Base-by-base conservation (phyloP, 2,888 invertebrate genomes). In the Ormyrus thymus region DNA sequence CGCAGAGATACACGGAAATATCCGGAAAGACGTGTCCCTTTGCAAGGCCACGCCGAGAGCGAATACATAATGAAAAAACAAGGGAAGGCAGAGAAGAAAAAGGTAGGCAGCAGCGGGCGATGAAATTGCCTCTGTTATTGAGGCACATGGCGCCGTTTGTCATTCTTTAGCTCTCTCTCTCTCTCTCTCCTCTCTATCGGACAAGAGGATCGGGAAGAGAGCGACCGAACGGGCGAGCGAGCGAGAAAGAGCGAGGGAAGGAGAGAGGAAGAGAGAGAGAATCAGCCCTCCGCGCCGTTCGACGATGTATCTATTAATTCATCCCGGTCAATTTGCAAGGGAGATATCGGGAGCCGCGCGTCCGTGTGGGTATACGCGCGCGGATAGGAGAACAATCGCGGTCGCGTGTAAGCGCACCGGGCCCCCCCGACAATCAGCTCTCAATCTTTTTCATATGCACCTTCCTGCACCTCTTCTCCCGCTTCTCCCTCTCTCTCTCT, bases 271-370 rank as follows among this genome's bases (percentile, higher is more conserved):
- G 58, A 43, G 3, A 58, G 75, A 58, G 68, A 11, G 29, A 68
- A 78, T n/a, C n/a, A 55, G 58, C 72, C 76, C 65, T 75, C 76
- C 29, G 29, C 29, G 61, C 71, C 69, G 64, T 68, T 59, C 76
- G 62, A 72, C 79, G 79, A 79, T 79, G 79, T 79, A 79, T 79
- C 79, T 79, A 79, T 79, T 79, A 79, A 79, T 79, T 79, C 79
- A 79, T 79, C 79, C 79, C 72, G 79, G 64, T 79, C 79, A 79
- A 79, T 79, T 79, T 79, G 79, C 79, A 79, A 76, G 76, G 79
- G 79, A 76, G 79, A 76, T 29, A 29, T 73, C 56, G 58, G 29
- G 29, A 61, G 9, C 15, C 76, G 62, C 48, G 43, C 55, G 29
- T 46, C 58, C 29, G 51, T 66, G 7, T 13, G 11, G 4, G 29